Percentiles rank a stretch among this genome's conserved stretches.
These are phyloP conservation scores for Sebastes wilsoni DNA, from an alignment of 2,797 vertebrate genomes.

Conservation along the genomic window DNA sequence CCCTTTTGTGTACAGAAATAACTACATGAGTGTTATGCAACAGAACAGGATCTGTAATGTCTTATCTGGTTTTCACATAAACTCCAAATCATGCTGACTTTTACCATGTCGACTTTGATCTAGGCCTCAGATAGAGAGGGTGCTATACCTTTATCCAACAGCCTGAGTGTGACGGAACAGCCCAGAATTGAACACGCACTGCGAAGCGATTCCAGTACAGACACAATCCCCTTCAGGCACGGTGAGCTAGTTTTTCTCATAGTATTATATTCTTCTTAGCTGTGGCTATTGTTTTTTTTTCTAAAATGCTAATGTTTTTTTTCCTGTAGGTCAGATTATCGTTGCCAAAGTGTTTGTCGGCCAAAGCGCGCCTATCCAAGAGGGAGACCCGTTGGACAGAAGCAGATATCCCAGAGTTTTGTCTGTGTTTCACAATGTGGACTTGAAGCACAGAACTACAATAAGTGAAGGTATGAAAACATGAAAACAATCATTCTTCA, in stretches of 20 bases:
- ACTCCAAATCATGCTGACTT: not conserved
- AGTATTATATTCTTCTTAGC: not conserved
- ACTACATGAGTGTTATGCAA: not conserved
- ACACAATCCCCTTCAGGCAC: slow-evolving; percentile 74
- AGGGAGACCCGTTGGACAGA: slow-evolving; percentile 67
- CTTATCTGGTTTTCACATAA: not conserved
- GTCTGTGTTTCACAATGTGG: slow-evolving; percentile 82
- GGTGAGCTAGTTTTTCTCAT: slow-evolving; percentile 62
- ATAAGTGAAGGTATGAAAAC: slow-evolving; percentile 49
- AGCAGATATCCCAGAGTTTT: slow-evolving; percentile 74
- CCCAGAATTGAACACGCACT: slow-evolving; percentile 78
- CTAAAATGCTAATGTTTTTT: slow-evolving; percentile 3
- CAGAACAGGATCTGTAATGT: not conserved
- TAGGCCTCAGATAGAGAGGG: slow-evolving; percentile 72
- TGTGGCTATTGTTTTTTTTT: not conserved
- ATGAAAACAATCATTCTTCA: not conserved
- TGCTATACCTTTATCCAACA: slow-evolving; percentile 84
- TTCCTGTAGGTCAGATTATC: slow-evolving; percentile 80
- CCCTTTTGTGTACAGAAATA: not conserved
- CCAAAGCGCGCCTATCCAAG: slow-evolving; percentile 70
- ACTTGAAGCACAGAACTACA: slow-evolving; percentile 46
- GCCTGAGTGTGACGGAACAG: slow-evolving; percentile 80
- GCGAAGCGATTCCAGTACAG: slow-evolving; percentile 45
- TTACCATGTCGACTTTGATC: slow-evolving; percentile 38
- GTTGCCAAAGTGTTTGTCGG: slow-evolving; percentile 88